These are phyloP conservation scores for Folsomia manolachei DNA, from an alignment of 2,888 invertebrate species.

Conservation along the genomic window DNA sequence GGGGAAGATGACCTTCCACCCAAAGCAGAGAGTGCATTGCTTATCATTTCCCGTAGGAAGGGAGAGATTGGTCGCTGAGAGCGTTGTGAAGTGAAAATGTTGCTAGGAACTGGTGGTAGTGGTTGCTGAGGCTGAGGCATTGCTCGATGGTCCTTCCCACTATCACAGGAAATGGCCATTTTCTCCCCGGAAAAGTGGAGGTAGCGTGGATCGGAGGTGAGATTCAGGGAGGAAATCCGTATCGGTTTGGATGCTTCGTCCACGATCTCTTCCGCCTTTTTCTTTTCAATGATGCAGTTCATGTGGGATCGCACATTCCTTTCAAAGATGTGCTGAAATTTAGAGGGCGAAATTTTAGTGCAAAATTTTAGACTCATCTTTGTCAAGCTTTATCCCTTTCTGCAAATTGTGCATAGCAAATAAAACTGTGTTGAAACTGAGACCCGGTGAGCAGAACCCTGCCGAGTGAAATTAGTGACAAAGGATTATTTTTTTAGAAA, in stretches of 20 bases:
- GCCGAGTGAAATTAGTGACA: too few species aligned
- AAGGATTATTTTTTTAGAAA: too few species aligned
- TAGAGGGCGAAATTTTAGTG: too few species aligned
- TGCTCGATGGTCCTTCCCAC: slow-evolving; percentile 66
- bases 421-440: too few species aligned
- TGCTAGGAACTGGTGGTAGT: not conserved
- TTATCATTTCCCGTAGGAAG: slow-evolving; percentile 6
- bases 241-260: slow-evolving; percentile 69
- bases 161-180: slow-evolving; percentile 83
- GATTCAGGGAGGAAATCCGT: slow-evolving; percentile 65
- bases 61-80: slow-evolving; percentile 8
- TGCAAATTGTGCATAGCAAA: too few species aligned
- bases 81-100: not conserved
- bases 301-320: slow-evolving; percentile 67
- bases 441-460: too few species aligned
- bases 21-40: slow-evolving; percentile 52
- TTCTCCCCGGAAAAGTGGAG: slow-evolving; percentile 77
- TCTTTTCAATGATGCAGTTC: slow-evolving; percentile 86
- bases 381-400: too few species aligned
- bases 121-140: slow-evolving; percentile 51
- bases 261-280: slow-evolving; percentile 76
- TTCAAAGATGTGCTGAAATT: slow-evolving; percentile 57
- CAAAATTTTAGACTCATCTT: too few species aligned
- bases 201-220: slow-evolving; percentile 69
- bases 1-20: slow-evolving; percentile 53